phyloP scores from a whole-genome alignment of 2,113 vertebrate genomes.

The Leiothrix lutea region DNA sequence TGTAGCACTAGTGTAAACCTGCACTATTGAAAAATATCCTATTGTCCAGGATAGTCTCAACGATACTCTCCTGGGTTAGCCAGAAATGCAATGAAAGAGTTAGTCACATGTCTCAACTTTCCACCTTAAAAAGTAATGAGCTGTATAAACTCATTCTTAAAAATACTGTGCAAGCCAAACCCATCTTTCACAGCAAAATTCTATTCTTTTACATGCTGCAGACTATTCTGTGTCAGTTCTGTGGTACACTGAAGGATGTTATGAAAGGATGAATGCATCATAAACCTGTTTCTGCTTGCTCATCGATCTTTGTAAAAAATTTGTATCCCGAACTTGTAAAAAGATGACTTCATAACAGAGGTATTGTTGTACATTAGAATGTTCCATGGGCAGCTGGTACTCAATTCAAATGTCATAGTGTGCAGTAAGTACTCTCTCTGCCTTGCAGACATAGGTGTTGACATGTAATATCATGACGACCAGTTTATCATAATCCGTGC shows the following conservation, averaged over 20 bases:
- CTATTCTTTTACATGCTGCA: neutral
- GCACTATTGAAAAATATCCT: slow-evolving; percentile 18
- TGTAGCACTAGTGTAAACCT: neutral
- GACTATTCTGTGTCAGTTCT: neutral
- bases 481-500: neutral
- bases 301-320: neutral
- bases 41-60: neutral
- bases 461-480: neutral
- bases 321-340: neutral
- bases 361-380: neutral
- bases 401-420: neutral
- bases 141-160: neutral
- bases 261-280: neutral
- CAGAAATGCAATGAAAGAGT: slow-evolving; percentile 22
- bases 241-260: neutral
- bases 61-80: neutral
- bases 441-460: neutral
- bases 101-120: neutral
- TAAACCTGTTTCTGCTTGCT: neutral
- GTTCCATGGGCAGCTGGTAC: neutral
- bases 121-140: neutral
- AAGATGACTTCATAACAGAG: neutral
- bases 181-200: neutral
- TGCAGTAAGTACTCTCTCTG: neutral
- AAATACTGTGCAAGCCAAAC: neutral